Base-by-base conservation (phyloP, 2,797 vertebrate genomes). In the Coranthus polyacanthus region DNA sequence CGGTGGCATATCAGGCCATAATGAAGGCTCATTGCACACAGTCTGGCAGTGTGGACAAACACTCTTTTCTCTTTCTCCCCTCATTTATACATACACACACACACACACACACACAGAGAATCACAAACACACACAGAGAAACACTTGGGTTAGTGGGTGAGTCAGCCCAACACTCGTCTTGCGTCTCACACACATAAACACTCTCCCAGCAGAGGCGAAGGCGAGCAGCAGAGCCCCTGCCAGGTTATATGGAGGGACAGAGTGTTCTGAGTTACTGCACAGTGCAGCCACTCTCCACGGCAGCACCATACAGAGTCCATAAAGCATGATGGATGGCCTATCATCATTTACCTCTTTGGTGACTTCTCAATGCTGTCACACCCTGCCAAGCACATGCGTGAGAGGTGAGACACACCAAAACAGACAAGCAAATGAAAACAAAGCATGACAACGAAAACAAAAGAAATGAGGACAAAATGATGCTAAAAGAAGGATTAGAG, bases 331-430 rank as follows among this genome's bases (percentile, higher is more conserved):
- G 91, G 90, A 91, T 91, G 87, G 85, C 86, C 90, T 75, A 90
- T 91, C 90, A 90, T 91, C 88, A 90, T 91, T 91, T 91, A 92
- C 90, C 91, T 90, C 89, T 91, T 91, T 91, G 90, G 90, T 91
- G 91, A 91, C 91, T 91, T 91, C 85, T 91, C 90, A 92, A 88
- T 88, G 87, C 89, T 91, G 89, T 92, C 90, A 92, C 88, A 87
- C 83, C 80, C 84, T 55, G 15, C 82, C 82, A 86, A 82, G 86
- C 91, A 86, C 89, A 85, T 86, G 87, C 88, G 76, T 79, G 84
- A 84, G 83, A 85, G 85, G 79, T 75, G 68, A 88, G 82, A 68
- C 69, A 58, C 86, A 86, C 55, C 70, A 75, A 81, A 84, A 82
- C 79, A 89, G 83, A 88, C 80, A 78, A 68, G 69, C 68, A 32